Base-by-base conservation (phyloP, 2,888 invertebrate genomes). In the Spisula subtruncata region DNA sequence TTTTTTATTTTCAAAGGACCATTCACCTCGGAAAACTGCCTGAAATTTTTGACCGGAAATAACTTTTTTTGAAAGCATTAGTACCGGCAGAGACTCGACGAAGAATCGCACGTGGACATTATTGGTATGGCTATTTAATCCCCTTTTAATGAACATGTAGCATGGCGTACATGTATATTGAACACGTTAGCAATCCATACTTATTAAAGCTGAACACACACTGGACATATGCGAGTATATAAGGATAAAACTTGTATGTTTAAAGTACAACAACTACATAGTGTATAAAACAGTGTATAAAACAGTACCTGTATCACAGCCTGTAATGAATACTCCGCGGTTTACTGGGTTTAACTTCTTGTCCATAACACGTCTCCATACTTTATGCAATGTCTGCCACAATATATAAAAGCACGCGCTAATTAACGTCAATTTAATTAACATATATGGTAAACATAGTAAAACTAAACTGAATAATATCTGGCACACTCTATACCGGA, bases 251-350 rank as follows among this genome's bases (percentile, higher is more conserved):
- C 41, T 5, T 41, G 41, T 41, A 25, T 10, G 8, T n/a, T 20
- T 60, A 25, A 1, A 60, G 25, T 60, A 48, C 20, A 35, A 32
- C 5, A 18, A 41, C 10, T 18, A 46, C 10, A 35, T 0, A 79
- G 32, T 10, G n/a, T n/a, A n/a, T n/a, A n/a, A n/a, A n/a, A n/a
- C n/a, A n/a, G n/a, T n/a, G n/a, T n/a, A n/a, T n/a, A n/a, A n/a
- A n/a, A n/a, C n/a, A n/a, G n/a, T 85, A 91, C 91, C 91, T 86
- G 89, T 83, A 81, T 91, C 91, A 84, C 91, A 91, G 2, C 91
- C 91, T 0, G 91, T 91, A 8, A 91, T 91, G n/a, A 91, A 84
- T 14, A 91, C 88, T 46, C 83, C 91, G 0, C 83, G 85, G 25
- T 86, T 86, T 6, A 35, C 46, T 25, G n/a, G 10, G 25, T 79